Conservation (phyloP, 2,888 invertebrate species). For the Campaea margaritaria region DNA sequence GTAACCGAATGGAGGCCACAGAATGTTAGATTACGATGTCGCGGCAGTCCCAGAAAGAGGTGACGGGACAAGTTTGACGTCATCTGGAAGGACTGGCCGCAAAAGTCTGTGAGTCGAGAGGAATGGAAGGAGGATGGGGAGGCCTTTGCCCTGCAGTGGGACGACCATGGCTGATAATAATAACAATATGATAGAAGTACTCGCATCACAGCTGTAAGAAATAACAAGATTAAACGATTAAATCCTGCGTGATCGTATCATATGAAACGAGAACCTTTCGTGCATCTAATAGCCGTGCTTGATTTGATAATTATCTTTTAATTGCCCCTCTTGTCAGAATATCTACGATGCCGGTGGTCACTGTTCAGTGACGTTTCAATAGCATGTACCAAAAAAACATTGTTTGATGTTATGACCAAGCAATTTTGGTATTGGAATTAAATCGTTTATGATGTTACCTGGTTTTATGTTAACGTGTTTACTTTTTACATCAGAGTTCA, state of each 20-base stretch:
- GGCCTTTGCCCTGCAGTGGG: too few species aligned
- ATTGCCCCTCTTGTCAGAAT: conserved; percentile 34
- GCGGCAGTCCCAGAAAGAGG: too few species aligned
- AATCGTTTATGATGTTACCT: not conserved
- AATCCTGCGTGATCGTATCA: conserved; percentile 29
- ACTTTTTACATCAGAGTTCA: too few species aligned
- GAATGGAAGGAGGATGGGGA: too few species aligned
- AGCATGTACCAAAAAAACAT: conserved; percentile 12
- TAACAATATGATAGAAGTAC: too few species aligned
- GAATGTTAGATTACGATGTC: too few species aligned
- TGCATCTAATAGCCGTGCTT: conserved; percentile 34
- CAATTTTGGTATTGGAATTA: not conserved
- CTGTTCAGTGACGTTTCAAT: conserved; percentile 27
- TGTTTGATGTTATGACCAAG: conserved; percentile 11
- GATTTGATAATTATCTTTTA: conserved; percentile 38
- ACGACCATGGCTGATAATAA: too few species aligned
- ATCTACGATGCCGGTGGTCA: conserved; percentile 30
- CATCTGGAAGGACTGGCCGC: too few species aligned
- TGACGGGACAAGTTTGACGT: too few species aligned
- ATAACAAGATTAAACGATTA: conserved; percentile 31
- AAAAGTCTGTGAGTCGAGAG: too few species aligned
- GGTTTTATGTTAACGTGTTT: not conserved
- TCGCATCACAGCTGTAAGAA: conserved; percentile 13
- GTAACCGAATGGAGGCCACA: too few species aligned
- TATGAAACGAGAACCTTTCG: conserved; percentile 25